phyloP scores from a whole-genome alignment of 2,797 vertebrate species.

The Alexandromys oeconomus region DNA sequence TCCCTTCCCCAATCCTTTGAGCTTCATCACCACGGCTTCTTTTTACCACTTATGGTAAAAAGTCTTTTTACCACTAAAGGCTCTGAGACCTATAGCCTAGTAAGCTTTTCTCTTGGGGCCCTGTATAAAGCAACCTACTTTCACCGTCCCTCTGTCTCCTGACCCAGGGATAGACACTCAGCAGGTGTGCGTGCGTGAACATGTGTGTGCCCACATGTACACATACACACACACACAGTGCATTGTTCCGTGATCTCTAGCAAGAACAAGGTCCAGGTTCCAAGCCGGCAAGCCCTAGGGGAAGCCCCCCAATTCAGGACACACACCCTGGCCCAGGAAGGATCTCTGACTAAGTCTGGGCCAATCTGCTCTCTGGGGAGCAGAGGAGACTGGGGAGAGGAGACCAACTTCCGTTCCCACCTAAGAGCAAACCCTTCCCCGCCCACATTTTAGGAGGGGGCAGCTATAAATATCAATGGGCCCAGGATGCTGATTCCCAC shows the following conservation, averaged over 20 bases:
- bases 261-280: background rate
- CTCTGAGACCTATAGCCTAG: background rate
- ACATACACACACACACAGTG: background rate
- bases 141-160: background rate
- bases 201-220: background rate
- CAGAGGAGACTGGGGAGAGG: constrained; percentile 7
- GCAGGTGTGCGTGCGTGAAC: accelerated
- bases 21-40: background rate
- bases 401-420: constrained; percentile 82
- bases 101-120: background rate
- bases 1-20: background rate
- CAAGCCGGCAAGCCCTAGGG: background rate
- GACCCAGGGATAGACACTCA: background rate
- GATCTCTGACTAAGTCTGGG: background rate
- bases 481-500: constrained; percentile 75
- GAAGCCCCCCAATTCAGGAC: constrained; percentile 12
- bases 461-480: constrained; percentile 81
- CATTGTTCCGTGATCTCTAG: background rate
- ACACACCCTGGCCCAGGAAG: background rate
- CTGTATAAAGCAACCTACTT: background rate
- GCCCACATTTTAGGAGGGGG: constrained; percentile 48
- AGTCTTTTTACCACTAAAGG: background rate
- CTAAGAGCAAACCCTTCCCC: constrained; percentile 59
- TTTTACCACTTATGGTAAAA: too few relatives aligned
- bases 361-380: constrained; percentile 65